Conservation (phyloP, 2,888 invertebrate species). For the Patella caerulea region DNA sequence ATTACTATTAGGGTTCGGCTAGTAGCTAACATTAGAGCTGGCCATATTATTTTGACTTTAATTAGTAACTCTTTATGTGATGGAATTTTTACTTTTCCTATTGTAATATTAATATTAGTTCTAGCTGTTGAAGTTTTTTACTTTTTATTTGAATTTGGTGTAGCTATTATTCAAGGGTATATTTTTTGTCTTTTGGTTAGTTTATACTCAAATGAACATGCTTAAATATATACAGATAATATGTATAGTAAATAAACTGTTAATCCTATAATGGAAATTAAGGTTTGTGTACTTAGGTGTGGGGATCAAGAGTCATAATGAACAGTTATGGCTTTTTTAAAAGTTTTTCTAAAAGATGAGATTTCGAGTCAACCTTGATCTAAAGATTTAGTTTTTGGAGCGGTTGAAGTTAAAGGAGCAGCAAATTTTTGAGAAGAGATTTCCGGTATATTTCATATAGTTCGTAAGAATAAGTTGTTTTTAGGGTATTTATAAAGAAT, state of each 20-base stretch:
- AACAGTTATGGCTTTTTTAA: too few species aligned
- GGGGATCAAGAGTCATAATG: too few species aligned
- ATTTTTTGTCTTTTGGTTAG: constrained; percentile 47
- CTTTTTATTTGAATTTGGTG: constrained; percentile 47
- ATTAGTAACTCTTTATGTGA: constrained; percentile 69
- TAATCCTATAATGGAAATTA: too few species aligned
- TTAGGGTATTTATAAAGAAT: neutral
- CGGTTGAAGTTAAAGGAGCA: neutral
- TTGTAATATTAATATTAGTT: neutral
- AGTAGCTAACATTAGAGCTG: constrained; percentile 85
- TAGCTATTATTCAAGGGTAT: constrained; percentile 48
- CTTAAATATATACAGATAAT: constrained; percentile 11
- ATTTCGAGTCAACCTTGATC: constrained; percentile 42
- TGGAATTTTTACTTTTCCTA: constrained; percentile 20
- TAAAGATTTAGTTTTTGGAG: constrained; percentile 29
- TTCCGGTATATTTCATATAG: constrained; percentile 22
- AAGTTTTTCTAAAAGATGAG: neutral
- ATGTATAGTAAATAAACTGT: neutral
- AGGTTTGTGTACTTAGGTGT: too few species aligned
- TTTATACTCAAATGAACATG: constrained; percentile 45
- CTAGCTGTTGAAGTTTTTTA: constrained; percentile 30
- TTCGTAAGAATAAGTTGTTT: neutral
- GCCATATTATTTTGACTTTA: constrained; percentile 79
- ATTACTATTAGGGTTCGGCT: constrained; percentile 80
- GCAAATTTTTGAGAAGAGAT: constrained; percentile 13